A percentile compares a stretch with the other conserved stretches of the same genome.
Conservation (phyloP, 2,888 invertebrate genomes). For the Pomacea canaliculata region DNA sequence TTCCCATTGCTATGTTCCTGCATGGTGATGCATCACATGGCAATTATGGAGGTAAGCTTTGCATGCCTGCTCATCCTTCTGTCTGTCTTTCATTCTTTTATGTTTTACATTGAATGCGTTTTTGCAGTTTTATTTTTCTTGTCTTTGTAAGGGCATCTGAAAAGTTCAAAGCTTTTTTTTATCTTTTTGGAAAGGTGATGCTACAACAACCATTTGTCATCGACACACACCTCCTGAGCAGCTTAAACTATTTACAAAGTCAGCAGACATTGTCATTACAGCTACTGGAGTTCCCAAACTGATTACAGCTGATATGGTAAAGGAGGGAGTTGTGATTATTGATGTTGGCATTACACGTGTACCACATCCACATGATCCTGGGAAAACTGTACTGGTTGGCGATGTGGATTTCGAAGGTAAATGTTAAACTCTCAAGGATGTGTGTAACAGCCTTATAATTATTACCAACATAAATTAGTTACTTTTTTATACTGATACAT, state of each 20-base stretch:
- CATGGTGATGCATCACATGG: slow-evolving; percentile 74
- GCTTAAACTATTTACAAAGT: slow-evolving; percentile 78
- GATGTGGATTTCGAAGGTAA: slow-evolving; percentile 87
- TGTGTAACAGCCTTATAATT: too few species aligned
- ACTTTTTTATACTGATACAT: too few species aligned
- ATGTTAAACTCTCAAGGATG: background rate
- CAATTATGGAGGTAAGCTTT: slow-evolving; percentile 61
- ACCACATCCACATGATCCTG: slow-evolving; percentile 74
- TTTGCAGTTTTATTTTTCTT: too few species aligned
- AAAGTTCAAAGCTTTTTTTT: too few species aligned
- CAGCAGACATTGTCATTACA: slow-evolving; percentile 83
- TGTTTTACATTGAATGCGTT: too few species aligned
- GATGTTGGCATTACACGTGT: slow-evolving; percentile 86
- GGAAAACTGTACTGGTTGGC: slow-evolving; percentile 81
- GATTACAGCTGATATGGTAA: slow-evolving; percentile 82
- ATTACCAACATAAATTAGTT: too few species aligned
- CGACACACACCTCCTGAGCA: slow-evolving; percentile 86
- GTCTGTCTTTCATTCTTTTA: too few species aligned
- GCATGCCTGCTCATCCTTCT: too few species aligned
- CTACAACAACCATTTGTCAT: slow-evolving; percentile 91
- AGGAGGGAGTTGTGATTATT: slow-evolving; percentile 88
- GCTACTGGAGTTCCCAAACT: slow-evolving; percentile 77
- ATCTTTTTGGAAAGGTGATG: slow-evolving; percentile 75
- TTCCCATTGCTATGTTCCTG: slow-evolving; percentile 88
- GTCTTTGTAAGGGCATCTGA: too few species aligned